Base-by-base conservation (phyloP, 2,113 vertebrate species). In the Terrapene triunguis region DNA sequence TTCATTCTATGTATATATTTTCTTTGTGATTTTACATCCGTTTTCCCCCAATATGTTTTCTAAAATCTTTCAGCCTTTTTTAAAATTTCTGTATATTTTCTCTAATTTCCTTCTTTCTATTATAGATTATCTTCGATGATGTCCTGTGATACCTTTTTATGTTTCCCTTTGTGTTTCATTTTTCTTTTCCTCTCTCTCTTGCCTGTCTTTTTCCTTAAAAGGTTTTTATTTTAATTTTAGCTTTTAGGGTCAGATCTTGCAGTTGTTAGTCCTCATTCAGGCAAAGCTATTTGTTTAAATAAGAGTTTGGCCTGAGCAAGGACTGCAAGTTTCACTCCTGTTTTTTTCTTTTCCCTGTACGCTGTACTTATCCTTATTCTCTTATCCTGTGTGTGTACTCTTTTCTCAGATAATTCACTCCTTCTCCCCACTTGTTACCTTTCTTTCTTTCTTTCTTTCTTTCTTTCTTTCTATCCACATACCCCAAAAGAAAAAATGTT, bases 401-500 rank as follows among this genome's bases (percentile, higher is more conserved):
- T 29, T 65, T 44, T 90, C 16, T 80, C 47, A 59, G 13, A 27
- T 44, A 22, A 16, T 53, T 38, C 4, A 32, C 4, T 32, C 3
- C 74, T 38, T 76, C 29, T 79, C 35, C 55, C 25, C 22, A 17
- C 5, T 51, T 51, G 16, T 51, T 50, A 35, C 8, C 27, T 65
- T 10, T 53, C 51, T 90, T 88, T 7, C 62, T 94, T 85, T 83
- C 44, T 96, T 47, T 76, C 55, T 94, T 87, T 4, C 80, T 93
- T 92, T 32, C 92, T 85, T n/a, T 84, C 22, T 91, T 65, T 24
- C 24, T 32, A 25, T 44, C 10, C 25, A 27, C 74, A 47, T 47
- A 27, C 44, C 11, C 5, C 44, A 47, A 78, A 78, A 78, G 42
- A 27, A 78, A 78, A 72, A 44, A 78, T 16, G 2, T 78, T 78